A percentile compares a stretch with the other conserved stretches of the same genome.
phyloP scores from a whole-genome alignment of 2,113 vertebrate species.

The Oncorhynchus keta region DNA sequence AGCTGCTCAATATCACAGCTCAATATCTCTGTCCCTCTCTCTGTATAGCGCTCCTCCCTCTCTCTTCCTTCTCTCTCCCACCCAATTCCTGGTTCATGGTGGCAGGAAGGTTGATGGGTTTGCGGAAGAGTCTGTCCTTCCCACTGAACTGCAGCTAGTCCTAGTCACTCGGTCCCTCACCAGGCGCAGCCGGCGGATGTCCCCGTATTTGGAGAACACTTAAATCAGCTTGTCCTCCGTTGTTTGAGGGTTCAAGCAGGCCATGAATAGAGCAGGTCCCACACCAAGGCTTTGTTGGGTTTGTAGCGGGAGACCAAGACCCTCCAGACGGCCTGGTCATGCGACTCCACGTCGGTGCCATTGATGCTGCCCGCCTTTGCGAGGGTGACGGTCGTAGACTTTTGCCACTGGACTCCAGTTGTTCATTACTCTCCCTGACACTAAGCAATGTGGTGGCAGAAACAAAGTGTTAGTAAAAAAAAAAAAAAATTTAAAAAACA shows the following conservation, averaged over 20 bases:
- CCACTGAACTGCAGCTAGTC: conserved; percentile 91
- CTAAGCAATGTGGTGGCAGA: no score
- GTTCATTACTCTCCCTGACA: conserved; percentile 65
- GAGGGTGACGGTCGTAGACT: conserved; percentile 79
- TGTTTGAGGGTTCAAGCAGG: conserved; percentile 86
- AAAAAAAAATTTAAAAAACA: background rate
- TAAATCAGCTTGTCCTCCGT: conserved; percentile 86
- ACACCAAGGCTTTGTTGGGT: conserved; percentile 86
- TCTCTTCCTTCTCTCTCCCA: conserved; percentile 69
- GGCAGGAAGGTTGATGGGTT: conserved; percentile 85
- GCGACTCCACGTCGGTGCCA: conserved; percentile 92
- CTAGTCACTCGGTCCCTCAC: conserved; percentile 91
- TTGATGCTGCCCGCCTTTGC: conserved; percentile 97
- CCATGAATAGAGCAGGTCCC: conserved; percentile 89
- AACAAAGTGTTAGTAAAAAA: background rate
- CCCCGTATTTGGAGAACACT: conserved; percentile 90
- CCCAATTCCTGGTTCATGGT: conserved; percentile 70
- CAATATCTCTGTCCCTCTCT: conserved; percentile 48
- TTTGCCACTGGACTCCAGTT: conserved; percentile 92
- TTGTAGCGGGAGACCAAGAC: conserved; percentile 86
- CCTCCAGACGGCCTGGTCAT: conserved; percentile 90
- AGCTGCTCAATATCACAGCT: no score
- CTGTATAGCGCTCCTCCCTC: conserved; percentile 70
- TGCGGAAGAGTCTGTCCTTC: conserved; percentile 91
- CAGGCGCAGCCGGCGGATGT: conserved; percentile 84